Evolutionary conservation across 2,888 invertebrate species (phyloP).

Genomic region (Orthosia cruda): DNA sequence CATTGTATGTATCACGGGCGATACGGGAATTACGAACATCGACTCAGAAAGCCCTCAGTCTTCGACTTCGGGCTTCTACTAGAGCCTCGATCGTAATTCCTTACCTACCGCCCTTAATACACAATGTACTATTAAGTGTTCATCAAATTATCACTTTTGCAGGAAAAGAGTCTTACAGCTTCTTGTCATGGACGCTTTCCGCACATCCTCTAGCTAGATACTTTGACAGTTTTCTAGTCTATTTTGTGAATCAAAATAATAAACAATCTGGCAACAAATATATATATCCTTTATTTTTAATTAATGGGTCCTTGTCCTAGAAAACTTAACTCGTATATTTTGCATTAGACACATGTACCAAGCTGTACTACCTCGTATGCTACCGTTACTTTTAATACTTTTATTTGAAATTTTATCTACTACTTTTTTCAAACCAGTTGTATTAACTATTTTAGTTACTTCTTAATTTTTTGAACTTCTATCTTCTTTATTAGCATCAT

Average conservation of each 20-base stretch:
- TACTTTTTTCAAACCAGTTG: neutral
- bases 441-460: neutral
- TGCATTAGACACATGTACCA: too few species aligned
- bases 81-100: too few species aligned
- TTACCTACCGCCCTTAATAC: too few species aligned
- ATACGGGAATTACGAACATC: too few species aligned
- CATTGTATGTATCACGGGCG: too few species aligned
- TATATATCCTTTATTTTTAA: neutral
- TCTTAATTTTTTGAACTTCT: neutral
- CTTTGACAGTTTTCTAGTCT: neutral
- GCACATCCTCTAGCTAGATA: neutral
- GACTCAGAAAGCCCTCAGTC: too few species aligned
- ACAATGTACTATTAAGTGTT: too few species aligned
- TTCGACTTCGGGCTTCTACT: too few species aligned
- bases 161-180: neutral
- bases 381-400: constrained; percentile 4
- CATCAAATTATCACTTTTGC: neutral
- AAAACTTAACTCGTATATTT: too few species aligned
- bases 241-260: neutral
- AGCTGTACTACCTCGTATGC: neutral
- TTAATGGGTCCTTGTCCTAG: neutral
- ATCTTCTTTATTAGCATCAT: neutral
- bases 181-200: neutral
- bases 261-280: neutral
- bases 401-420: neutral